Evolutionary conservation across 92 coral and sea anemone genomes (phyloP), one percentile per base, ranked within the genome.

Genomic region (Micromussa lordhowensis): DNA sequence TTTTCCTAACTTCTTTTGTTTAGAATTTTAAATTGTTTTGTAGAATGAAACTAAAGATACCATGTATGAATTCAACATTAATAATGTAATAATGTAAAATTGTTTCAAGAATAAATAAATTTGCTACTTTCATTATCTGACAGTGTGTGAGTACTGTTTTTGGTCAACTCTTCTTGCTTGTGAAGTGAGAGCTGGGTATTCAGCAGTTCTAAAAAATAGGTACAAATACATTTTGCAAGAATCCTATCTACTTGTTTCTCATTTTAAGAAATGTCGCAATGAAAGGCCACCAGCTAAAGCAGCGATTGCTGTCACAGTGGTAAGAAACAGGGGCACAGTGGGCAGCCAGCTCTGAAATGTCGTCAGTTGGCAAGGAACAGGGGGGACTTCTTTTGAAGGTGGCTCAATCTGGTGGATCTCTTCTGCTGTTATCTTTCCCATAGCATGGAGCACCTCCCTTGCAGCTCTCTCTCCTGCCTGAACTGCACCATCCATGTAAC

Each of bases 381-480:
- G 96, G 28, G 95, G 94, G 66, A 97, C 94, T 68, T 96, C 99
- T 81, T 78, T 58, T 38, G 97, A 97, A 1, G 98, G 94, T n/a
- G 98, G 99, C 68, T 97, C 99, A 22, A 69, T 86, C 85, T 96
- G 99, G 54, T 93, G 85, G 81, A 95, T 89, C 29, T 91, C 96
- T 19, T 91, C 90, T 31, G 87, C 80, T 1, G 96, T 71, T 28
- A 97, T 97, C 85, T 93, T 94, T 26, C 95, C 96, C 99, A 97
- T 96, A 13, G 94, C 91, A 81, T 89, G 87, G 22, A 97, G 95
- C 36, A 97, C 98, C 81, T 97, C 98, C 82, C 99, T 84, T n/a
- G 99, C 99, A 29, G 99, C 98, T 71, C 99, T 93, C 59, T 97
- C 99, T 1, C 99, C 99, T 36, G 99, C 96, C 38, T 97, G 97